Evolutionary conservation across 2,888 invertebrate genomes (phyloP).

Genomic region (Caenorhabditis angaria): DNA sequence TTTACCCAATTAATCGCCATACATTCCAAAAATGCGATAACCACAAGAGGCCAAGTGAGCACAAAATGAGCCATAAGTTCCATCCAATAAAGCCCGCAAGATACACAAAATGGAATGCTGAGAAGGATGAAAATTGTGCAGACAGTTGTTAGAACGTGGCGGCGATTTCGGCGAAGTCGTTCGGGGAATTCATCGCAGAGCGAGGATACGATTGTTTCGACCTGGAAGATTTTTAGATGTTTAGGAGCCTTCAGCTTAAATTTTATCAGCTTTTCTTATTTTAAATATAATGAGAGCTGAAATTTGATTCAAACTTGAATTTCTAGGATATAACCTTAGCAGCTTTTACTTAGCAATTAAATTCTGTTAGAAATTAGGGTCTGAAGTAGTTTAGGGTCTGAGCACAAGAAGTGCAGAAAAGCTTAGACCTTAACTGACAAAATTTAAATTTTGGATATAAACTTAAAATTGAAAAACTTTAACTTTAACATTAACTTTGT

Average conservation of each 20-base stretch:
- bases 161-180: slow-evolving; percentile 69
- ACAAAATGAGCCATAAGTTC: slow-evolving; percentile 76
- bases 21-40: slow-evolving; percentile 77
- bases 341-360: no score
- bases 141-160: slow-evolving; percentile 64
- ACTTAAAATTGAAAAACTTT: no score
- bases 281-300: no score
- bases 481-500: no score
- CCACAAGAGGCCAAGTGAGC: slow-evolving; percentile 75
- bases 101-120: slow-evolving; percentile 68
- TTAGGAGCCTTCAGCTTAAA: no score
- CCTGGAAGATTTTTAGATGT: slow-evolving; percentile 73
- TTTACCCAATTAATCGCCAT: slow-evolving; percentile 75
- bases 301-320: neutral
- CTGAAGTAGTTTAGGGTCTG: no score
- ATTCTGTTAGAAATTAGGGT: no score
- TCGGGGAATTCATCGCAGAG: slow-evolving; percentile 75
- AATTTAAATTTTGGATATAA: no score
- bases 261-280: no score
- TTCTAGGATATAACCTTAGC: neutral
- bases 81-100: slow-evolving; percentile 75
- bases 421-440: no score
- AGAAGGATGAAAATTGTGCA: slow-evolving; percentile 64
- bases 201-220: slow-evolving; percentile 77
- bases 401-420: no score